A percentile compares a stretch with the other conserved stretches of the same genome.
These are phyloP conservation scores for Agrotis clavis DNA, from an alignment of 2,888 invertebrate species.

Conservation along the genomic window DNA sequence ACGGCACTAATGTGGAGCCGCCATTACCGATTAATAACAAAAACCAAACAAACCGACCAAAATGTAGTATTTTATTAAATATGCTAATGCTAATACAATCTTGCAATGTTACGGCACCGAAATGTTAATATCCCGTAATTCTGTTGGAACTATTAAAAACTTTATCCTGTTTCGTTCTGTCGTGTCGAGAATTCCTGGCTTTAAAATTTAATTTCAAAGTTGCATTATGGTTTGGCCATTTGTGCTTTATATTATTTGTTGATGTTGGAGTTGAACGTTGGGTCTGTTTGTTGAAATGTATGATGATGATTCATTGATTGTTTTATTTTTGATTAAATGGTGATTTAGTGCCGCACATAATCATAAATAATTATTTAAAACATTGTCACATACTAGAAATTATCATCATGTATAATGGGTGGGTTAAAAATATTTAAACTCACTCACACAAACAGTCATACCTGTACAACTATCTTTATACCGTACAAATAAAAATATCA, in stretches of 20 bases:
- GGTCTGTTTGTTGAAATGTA: constrained; percentile 10
- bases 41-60: constrained; percentile 9
- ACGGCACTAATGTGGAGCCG: too few species aligned
- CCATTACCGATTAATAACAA: neutral
- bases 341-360: too few species aligned
- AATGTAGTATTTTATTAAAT: constrained; percentile 52
- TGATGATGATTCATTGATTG: constrained; percentile 2
- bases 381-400: too few species aligned
- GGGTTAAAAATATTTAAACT: too few species aligned
- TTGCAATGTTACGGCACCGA: constrained; percentile 53
- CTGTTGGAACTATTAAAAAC: constrained; percentile 64
- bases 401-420: too few species aligned
- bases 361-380: too few species aligned
- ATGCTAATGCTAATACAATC: constrained; percentile 50
- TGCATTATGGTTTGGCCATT: constrained; percentile 56
- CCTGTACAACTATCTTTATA: too few species aligned
- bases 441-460: too few species aligned
- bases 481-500: too few species aligned
- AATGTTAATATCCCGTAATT: constrained; percentile 62
- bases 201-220: constrained; percentile 60
- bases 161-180: constrained; percentile 56
- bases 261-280: constrained; percentile 26
- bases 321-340: too few species aligned
- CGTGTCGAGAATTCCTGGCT: constrained; percentile 49
- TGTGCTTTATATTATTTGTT: constrained; percentile 45